Evolutionary conservation across 2,888 invertebrate genomes (phyloP), one percentile per base, ranked within the genome.

Genomic region (Rapana venosa): DNA sequence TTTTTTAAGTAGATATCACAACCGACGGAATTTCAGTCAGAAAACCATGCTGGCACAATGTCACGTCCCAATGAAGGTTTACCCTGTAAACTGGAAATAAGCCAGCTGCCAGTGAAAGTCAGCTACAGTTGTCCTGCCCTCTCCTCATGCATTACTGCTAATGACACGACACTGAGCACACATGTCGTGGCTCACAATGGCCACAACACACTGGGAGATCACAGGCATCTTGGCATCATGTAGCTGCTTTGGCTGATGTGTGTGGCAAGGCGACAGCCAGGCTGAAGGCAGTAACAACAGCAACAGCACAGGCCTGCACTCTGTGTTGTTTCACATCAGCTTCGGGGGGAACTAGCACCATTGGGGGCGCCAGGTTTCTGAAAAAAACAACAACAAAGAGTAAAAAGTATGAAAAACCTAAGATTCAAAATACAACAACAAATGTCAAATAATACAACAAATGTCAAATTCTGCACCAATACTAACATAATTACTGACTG

Each of bases 321-420:
- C 47, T 47, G 5, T 74, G n/a, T n/a, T 22, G 26, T 8, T 26
- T 11, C 8, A 30, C 87, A 87, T 87, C 87, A 74, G 87, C 74
- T 87, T 15, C 87, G 36, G 20, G 87, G 74, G 17, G 74, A 74
- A n/a, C 47, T 13, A 0, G 26, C 11, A 26, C 87, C 47, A 36
- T 74, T 87, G 36, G 74, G 13, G 36, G 87, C n/a, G n/a, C 74
- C 32, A 36, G 35, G 70, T 47, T 87, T 87, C 87, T 87, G 74
- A 1, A 36, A n/a, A 1, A 2, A 20, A 47, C 2, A 47, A 47
- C 4, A 47, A 47, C n/a, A n/a, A 79, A n/a, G 2, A 84, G 30
- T 4, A 79, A 22, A 32, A 79, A 15, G 13, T 79, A 1, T 47
- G 47, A 47, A 47, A 47, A 47, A 47, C 47, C 47, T 47, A 47